phyloP scores from a whole-genome alignment of 2,888 invertebrate species.

The Litoditis marina region DNA sequence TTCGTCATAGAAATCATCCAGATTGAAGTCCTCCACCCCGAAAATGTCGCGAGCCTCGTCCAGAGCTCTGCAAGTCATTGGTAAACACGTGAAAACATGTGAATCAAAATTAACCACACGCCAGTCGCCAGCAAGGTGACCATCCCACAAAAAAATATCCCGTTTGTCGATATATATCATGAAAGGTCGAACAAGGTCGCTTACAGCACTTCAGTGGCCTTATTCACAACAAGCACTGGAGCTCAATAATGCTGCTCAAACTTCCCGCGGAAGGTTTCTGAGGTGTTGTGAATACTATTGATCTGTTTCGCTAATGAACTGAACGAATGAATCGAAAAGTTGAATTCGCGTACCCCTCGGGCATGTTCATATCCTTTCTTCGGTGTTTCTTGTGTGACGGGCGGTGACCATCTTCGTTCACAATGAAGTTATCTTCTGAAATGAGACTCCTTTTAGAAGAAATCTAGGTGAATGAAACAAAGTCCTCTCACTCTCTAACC shows the following conservation, averaged over 20 bases:
- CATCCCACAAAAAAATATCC: no score
- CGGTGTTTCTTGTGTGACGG: conserved; percentile 19
- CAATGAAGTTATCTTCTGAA: conserved; percentile 83
- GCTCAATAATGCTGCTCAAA: no score
- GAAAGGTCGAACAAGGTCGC: no score
- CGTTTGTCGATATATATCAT: no score
- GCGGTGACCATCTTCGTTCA: conserved; percentile 76
- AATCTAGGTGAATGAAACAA: not conserved
- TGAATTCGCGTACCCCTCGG: conserved; percentile 21
- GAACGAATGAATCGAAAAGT: not conserved
- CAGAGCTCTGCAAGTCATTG: conserved; percentile 41
- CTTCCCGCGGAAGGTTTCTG: no score
- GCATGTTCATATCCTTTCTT: conserved; percentile 22
- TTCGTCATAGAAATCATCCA: conserved; percentile 65
- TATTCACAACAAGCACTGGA: no score
- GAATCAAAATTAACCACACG: no score
- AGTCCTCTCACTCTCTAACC: conserved; percentile 33
- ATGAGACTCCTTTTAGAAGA: not conserved
- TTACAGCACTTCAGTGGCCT: no score
- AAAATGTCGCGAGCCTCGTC: conserved; percentile 94
- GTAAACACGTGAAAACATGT: not conserved
- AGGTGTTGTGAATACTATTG: no score
- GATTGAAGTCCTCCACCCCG: conserved; percentile 86
- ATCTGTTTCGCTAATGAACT: no score
- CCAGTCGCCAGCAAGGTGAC: no score